phyloP scores from a whole-genome alignment of 2,888 invertebrate genomes.

The Pachycephus smyrnensis region DNA sequence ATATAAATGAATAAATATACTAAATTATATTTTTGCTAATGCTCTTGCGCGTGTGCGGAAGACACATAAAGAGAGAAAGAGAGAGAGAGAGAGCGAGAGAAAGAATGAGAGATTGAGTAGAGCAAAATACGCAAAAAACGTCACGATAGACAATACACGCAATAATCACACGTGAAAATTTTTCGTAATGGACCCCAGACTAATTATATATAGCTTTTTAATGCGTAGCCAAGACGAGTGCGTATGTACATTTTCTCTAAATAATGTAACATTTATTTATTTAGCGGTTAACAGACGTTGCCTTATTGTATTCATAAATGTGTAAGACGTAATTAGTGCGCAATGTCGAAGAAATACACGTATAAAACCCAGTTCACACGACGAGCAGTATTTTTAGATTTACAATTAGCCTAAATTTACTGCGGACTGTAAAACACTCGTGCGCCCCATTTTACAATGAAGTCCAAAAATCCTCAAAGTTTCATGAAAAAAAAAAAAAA shows the following conservation, averaged over 20 bases:
- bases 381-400: slow-evolving; percentile 65
- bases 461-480: neutral
- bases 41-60: slow-evolving; percentile 37
- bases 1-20: slow-evolving; percentile 50
- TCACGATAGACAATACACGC: neutral
- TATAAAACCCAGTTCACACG: slow-evolving; percentile 45
- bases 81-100: slow-evolving; percentile 30
- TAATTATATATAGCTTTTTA: slow-evolving; percentile 2
- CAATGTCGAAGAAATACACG: neutral
- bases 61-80: slow-evolving; percentile 25
- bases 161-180: slow-evolving; percentile 11
- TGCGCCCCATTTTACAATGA: neutral
- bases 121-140: neutral
- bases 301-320: slow-evolving; percentile 54
- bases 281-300: slow-evolving; percentile 51
- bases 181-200: slow-evolving; percentile 5
- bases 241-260: slow-evolving; percentile 17
- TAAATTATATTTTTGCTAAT: slow-evolving; percentile 64
- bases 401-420: slow-evolving; percentile 57
- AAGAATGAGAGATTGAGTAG: slow-evolving; percentile 8
- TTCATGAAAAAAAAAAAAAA: neutral
- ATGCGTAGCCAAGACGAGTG: slow-evolving; percentile 11
- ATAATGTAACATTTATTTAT: slow-evolving; percentile 54
- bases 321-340: slow-evolving; percentile 38
- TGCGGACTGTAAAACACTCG: slow-evolving; percentile 22